Evolutionary conservation across 2,113 vertebrate species (phyloP).

Genomic region (Hemibagrus wyckioides): DNA sequence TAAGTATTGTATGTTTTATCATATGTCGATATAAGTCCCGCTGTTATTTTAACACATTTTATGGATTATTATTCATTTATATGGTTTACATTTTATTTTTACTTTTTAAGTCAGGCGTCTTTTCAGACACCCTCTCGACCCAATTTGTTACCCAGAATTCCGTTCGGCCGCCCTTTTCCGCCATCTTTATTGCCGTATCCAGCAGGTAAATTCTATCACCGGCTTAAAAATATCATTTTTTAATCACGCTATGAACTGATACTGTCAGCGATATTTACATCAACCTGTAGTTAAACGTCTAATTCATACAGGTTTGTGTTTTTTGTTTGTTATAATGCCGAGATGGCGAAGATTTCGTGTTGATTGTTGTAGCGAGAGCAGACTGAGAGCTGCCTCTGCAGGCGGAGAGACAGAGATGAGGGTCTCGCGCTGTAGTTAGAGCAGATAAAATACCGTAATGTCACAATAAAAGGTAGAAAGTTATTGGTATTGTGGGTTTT

Average conservation of each 20-base stretch:
- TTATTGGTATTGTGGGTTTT: background rate
- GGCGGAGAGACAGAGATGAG: background rate
- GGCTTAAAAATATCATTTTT: slow-evolving; percentile 13
- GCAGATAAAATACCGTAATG: background rate
- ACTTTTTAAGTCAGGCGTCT: slow-evolving; percentile 7
- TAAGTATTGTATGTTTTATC: too few relatives aligned
- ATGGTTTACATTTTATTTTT: background rate
- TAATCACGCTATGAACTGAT: accelerated
- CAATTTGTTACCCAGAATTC: slow-evolving; percentile 47
- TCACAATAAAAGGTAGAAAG: background rate
- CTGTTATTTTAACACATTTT: background rate
- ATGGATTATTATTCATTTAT: background rate
- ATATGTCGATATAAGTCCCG: background rate
- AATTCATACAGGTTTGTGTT: background rate
- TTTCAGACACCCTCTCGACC: background rate
- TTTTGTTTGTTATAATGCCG: background rate
- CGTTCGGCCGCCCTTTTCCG: slow-evolving; percentile 46
- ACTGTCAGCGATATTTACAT: background rate
- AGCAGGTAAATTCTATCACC: slow-evolving; percentile 16
- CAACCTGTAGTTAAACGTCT: background rate
- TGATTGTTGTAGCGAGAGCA: slow-evolving; percentile 2
- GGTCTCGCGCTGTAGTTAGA: background rate
- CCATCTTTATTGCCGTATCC: slow-evolving; percentile 49
- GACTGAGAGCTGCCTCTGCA: background rate
- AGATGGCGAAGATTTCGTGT: slow-evolving; percentile 9